phyloP scores from a whole-genome alignment of 2,888 invertebrate species.

The Rhimphoctona megacephalus region DNA sequence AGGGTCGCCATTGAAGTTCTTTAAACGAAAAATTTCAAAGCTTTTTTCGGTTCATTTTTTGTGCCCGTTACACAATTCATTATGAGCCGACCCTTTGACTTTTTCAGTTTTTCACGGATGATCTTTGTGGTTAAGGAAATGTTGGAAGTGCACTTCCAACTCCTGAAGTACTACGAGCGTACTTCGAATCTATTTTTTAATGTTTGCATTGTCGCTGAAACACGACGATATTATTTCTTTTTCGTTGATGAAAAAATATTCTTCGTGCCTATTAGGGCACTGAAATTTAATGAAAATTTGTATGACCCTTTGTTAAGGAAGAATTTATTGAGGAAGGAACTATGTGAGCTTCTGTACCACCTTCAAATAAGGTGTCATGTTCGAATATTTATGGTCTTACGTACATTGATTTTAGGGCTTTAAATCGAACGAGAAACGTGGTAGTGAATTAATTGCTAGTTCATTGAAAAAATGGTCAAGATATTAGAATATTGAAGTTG shows the following conservation, averaged over 20 bases:
- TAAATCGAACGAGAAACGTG: not conserved
- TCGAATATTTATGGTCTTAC: not conserved
- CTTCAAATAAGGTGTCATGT: not conserved
- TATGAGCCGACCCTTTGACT: not conserved
- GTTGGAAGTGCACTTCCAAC: not conserved
- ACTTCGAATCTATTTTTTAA: not conserved
- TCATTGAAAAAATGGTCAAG: not conserved
- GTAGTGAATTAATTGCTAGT: not conserved
- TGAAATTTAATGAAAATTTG: not conserved
- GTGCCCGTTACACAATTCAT: not conserved
- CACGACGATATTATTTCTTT: not conserved
- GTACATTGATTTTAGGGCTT: not conserved
- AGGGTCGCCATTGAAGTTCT: constrained; percentile 3
- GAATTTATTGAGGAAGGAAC: not conserved
- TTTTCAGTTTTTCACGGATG: not conserved
- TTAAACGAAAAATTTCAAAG: not conserved
- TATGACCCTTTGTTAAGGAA: not conserved
- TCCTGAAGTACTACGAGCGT: not conserved
- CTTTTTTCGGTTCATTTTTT: not conserved
- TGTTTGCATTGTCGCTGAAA: not conserved
- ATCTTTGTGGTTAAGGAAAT: not conserved
- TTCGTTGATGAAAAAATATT: not conserved
- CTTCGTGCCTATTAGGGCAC: not conserved
- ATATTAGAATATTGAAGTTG: not conserved
- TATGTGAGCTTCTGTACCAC: not conserved